Evolutionary conservation across 2,888 invertebrate species (phyloP), one percentile per base, ranked within the genome.

Genomic region (Epinotia bilunana): DNA sequence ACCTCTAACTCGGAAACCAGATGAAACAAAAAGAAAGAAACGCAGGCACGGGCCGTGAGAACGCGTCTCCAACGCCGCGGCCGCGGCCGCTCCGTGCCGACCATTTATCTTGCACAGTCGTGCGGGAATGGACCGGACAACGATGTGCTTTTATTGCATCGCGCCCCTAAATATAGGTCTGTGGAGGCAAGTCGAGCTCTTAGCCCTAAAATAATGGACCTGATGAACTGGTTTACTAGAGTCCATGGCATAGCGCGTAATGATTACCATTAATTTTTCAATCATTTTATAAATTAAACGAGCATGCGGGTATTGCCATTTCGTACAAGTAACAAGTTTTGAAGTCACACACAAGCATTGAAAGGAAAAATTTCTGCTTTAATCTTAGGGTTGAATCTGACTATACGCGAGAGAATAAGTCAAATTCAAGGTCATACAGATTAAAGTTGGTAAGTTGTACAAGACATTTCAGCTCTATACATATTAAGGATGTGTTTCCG

Each of bases 101-200:
- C 90, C 93, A 93, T 94, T 94, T 93, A 94, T 93, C 93, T 92
- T 90, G 89, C 88, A 92, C 89, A 88, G 92, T 93, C 93, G 93
- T 93, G 93, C 90, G 90, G 90, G 92, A 91, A 91, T 91, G 91
- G 89, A 87, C 87, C 88, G 90, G 89, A 87, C 88, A 88, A 86
- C 88, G 87, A 90, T 89, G 90, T 93, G 90, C 90, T 93, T 92
- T 93, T 94, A 93, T 94, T 93, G 92, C 90, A 89, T 90, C 86
- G 88, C 89, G 88, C 88, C 91, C 91, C 90, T 93, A 93, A 93
- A 93, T 92, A 93, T 93, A 92, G 92, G 90, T 88, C 84, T 90
- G 87, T 79, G 85, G 85, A 89, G 86, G 87, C 83, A 85, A 85
- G 86, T 86, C 87, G 87, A 86, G 87, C 87, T 91, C 88, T 90